Base-by-base conservation (phyloP, 2,113 vertebrate genomes). In the Corythaixoides concolor region DNA sequence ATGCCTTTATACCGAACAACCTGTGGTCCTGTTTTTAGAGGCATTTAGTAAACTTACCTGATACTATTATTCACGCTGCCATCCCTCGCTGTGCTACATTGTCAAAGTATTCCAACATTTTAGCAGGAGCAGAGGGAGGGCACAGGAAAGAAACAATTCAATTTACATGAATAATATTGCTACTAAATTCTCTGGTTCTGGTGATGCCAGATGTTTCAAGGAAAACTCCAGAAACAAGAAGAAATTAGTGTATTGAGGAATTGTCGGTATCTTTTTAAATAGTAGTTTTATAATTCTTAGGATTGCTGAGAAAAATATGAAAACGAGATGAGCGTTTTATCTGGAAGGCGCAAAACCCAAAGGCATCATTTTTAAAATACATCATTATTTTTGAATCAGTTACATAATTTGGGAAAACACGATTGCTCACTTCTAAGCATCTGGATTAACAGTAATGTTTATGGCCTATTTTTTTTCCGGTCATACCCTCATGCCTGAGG, bases 391-490 rank as follows among this genome's bases (percentile, higher is more conserved):
- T 79, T 91, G 37, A 84, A 85, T 79, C 59, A 28, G n/a, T 83
- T 76, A 35, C 67, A 74, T 86, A 76, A 83, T 76, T 47, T 50
- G 62, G 58, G 58, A 79, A 89, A 85, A 73, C 9, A 19, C 15
- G 30, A 84, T 68, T 84, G n/a, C 59, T 86, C 26, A 80, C 77
- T 95, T 89, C 59, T 77, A 88, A 94, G 88, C 39, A 92, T 64
- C 19, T 88, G 62, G 30, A 89, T 91, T 72, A 91, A 91, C 15
- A 49, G 41, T 41, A 86, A 90, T 9, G 7, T 56, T 78, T 72
- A 89, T 26, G 84, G 90, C 4, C 33, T 63, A 43, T 14, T 79
- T 93, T 76, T 93, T 33, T 18, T 6, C 20, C 16, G 49, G 79
- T 67, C 2, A 2, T 66, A 27, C 26, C 8, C 49, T 91, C 30